A percentile compares a stretch with the other conserved stretches of the same genome.
Conservation (phyloP, 2,888 invertebrate genomes). For the Cepaea hortensis region DNA sequence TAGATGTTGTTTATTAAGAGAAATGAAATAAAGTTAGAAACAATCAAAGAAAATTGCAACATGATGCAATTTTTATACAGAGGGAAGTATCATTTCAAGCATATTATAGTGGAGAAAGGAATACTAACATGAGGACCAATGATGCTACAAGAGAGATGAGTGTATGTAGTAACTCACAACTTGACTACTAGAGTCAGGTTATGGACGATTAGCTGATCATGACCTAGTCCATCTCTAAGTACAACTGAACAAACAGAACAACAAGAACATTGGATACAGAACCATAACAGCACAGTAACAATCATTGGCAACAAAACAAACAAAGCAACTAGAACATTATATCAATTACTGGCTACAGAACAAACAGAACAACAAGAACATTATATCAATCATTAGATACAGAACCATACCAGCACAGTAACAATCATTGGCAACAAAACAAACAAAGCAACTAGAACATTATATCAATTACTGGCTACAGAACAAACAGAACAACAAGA, state of each 20-base stretch:
- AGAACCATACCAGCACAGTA: too few species aligned
- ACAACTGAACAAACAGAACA: too few species aligned
- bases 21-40: too few species aligned
- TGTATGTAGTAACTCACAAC: background rate
- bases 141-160: background rate
- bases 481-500: too few species aligned
- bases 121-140: background rate
- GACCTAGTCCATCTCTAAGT: too few species aligned
- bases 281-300: background rate
- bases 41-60: background rate
- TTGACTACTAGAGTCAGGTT: too few species aligned
- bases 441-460: too few species aligned
- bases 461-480: background rate
- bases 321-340: too few species aligned
- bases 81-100: background rate
- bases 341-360: background rate
- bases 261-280: background rate
- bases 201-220: too few species aligned
- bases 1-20: too few species aligned
- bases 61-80: background rate
- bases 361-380: too few species aligned
- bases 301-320: background rate
- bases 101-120: background rate
- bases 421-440: too few species aligned
- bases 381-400: background rate